Conservation (phyloP, 2,888 invertebrate genomes). For the Luffia ferchaultella region DNA sequence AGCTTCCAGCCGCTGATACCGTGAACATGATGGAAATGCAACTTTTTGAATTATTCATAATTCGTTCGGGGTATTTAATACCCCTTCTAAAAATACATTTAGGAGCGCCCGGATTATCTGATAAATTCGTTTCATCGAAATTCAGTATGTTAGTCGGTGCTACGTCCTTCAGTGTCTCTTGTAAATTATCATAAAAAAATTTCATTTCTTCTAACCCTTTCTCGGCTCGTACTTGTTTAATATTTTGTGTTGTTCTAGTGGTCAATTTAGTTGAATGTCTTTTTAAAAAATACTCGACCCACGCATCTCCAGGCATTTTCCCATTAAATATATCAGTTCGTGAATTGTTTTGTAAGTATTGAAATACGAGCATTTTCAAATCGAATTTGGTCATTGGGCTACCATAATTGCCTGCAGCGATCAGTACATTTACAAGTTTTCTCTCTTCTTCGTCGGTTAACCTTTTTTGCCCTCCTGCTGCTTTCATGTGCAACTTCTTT, state of each 20-base stretch:
- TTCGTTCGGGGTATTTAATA: slow-evolving; percentile 7
- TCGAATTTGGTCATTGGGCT: too few relatives aligned
- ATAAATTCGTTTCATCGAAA: not conserved
- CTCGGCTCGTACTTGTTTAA: not conserved
- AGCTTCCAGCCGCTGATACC: slow-evolving; percentile 6
- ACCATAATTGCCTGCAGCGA: too few relatives aligned
- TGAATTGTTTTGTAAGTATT: too few relatives aligned
- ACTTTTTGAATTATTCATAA: slow-evolving; percentile 5
- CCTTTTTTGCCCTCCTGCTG: slow-evolving; percentile 8
- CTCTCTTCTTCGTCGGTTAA: slow-evolving; percentile 12
- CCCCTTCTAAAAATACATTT: slow-evolving; percentile 6
- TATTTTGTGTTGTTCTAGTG: not conserved
- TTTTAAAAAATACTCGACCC: not conserved
- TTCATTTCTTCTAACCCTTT: not conserved
- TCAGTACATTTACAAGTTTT: too few relatives aligned
- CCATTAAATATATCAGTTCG: too few relatives aligned
- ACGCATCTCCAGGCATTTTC: not conserved
- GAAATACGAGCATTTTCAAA: too few relatives aligned
- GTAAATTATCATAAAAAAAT: too few relatives aligned
- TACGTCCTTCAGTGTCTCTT: not conserved
- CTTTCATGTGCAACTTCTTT: slow-evolving; percentile 10
- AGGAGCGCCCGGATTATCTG: slow-evolving; percentile 6
- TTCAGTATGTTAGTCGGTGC: not conserved
- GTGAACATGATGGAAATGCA: slow-evolving; percentile 7
- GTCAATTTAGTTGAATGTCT: not conserved